phyloP scores from a whole-genome alignment of 2,113 vertebrate genomes.

The Grammomys surdaster region DNA sequence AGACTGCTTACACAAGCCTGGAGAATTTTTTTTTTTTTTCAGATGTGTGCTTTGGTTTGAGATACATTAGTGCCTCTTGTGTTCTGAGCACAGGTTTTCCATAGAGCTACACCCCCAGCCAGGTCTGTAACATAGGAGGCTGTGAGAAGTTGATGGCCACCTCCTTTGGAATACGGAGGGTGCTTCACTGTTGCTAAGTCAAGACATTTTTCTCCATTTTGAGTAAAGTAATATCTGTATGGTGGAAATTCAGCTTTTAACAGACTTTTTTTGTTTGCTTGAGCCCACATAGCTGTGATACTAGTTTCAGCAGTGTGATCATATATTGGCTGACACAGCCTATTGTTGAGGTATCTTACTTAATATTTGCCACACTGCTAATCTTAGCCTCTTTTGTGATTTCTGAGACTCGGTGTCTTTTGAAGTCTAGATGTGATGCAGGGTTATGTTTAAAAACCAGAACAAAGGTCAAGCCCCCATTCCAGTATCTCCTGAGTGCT shows the following conservation, averaged over 20 bases:
- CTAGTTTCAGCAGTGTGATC: not conserved
- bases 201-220: not conserved
- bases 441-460: constrained; percentile 47
- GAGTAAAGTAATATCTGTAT: not conserved
- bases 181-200: not conserved
- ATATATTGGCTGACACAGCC: not conserved
- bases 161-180: not conserved
- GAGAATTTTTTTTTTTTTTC: not conserved
- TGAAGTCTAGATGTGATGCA: constrained; percentile 17
- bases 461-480: not conserved
- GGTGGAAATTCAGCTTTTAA: constrained; percentile 29
- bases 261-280: not conserved
- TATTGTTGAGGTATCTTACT: not conserved
- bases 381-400: not conserved
- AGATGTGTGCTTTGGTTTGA: not conserved
- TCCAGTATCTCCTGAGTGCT: not conserved
- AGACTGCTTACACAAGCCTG: not conserved
- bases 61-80: not conserved
- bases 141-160: too few relatives aligned
- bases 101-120: not conserved
- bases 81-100: not conserved
- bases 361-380: not conserved
- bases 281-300: not conserved
- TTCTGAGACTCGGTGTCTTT: constrained; percentile 39
- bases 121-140: not conserved